Evolutionary conservation across 2,797 vertebrate species (phyloP), one percentile per base, ranked within the genome.

Genomic region (Microctenopoma lineatum): DNA sequence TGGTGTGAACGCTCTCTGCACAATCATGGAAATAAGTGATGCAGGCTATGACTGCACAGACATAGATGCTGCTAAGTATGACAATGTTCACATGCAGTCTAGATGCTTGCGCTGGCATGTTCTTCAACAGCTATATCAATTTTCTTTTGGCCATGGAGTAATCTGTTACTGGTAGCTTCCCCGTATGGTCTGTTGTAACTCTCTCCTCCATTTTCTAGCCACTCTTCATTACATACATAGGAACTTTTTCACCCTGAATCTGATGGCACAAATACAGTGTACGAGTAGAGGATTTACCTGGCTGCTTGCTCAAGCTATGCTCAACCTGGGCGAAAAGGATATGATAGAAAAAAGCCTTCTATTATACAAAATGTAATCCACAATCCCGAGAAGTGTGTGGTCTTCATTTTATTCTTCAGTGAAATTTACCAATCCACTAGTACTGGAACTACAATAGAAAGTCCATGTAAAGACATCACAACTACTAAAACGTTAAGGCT

Each of bases 111-210:
- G 14, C 2, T 27, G 0, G 26, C 14, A 13, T 52, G 26, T 50
- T 32, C 53, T 68, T 62, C 61, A 52, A 21, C 56, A 65, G 32
- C 4, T 29, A 47, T 47, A 12, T 41, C 34, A 0, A 39, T 32
- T 46, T 44, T 36, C 38, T 15, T 3, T 21, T 21, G 21, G 21
- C 21, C 38, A 57, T 45, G 21, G 21, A 21, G 26, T 66, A n/a
- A 58, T 73, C 13, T 57, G 13, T 15, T 51, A 25, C 60, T 50
- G 56, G 12, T 21, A 29, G 29, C 44, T 44, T 18, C 16, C 8
- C 16, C n/a, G 39, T 18, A 62, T 8, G 6, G 41, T 44, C 5
- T 10, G 51, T 44, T 13, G 4, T 16, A 34, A 32, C 46, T 7
- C 5, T 44, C 26, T 36, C 38, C 11, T 25, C 0, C 18, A 4